Percentiles rank a stretch among this genome's conserved stretches.
phyloP scores from a whole-genome alignment of 2,113 vertebrate genomes.

The Saguinus midas region DNA sequence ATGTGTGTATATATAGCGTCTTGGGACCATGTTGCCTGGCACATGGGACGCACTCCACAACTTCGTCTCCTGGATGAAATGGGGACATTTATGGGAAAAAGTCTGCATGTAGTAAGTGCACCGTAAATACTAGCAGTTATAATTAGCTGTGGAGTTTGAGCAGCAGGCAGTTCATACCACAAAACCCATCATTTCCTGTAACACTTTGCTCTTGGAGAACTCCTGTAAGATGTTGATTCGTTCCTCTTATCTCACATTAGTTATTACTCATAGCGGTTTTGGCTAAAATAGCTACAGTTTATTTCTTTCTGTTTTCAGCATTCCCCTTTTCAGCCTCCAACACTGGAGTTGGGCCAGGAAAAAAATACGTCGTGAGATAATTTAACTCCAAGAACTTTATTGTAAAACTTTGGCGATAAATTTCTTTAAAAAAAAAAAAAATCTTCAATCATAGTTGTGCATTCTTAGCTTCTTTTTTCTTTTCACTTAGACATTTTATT shows the following conservation, averaged over 20 bases:
- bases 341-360: not conserved
- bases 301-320: not conserved
- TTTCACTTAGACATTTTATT: not conserved
- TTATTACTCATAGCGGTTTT: not conserved
- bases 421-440: not conserved
- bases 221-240: not conserved
- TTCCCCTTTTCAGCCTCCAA: not conserved
- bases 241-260: not conserved
- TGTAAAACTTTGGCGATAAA: not conserved
- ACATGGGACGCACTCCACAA: not conserved
- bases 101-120: fast-evolving
- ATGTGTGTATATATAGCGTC: fast-evolving
- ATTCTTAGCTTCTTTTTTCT: not conserved
- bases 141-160: not conserved
- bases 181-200: constrained; percentile 33
- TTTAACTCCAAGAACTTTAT: not conserved
- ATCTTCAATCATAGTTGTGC: not conserved
- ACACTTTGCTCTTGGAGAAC: not conserved
- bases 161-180: not conserved
- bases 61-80: not conserved
- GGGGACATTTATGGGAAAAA: not conserved
- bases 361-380: not conserved
- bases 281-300: not conserved
- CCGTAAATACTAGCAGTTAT: not conserved
- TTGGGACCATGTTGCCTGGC: not conserved